Conservation (phyloP, 2,113 vertebrate genomes). For the Baryphthengus martii region DNA sequence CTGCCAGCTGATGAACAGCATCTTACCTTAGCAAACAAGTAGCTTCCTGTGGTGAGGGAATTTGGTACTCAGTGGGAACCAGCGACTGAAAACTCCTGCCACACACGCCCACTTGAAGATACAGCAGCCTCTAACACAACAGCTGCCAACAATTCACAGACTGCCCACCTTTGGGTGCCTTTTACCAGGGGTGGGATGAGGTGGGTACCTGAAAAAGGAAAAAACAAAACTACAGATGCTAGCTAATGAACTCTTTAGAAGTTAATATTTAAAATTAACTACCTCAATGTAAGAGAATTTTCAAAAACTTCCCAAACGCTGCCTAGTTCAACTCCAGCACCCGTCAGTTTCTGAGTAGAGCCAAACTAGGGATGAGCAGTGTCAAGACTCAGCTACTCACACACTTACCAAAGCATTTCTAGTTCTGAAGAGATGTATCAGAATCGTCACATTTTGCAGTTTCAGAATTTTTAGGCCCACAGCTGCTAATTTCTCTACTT, state of each 20-base stretch:
- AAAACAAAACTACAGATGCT: background rate
- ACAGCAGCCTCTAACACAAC: background rate
- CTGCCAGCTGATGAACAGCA: background rate
- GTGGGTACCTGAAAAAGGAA: background rate
- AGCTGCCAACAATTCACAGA: background rate
- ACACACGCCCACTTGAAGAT: background rate
- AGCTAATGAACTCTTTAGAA: background rate
- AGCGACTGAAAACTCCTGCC: background rate
- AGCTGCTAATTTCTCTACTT: background rate
- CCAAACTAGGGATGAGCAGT: background rate
- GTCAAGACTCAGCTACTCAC: background rate
- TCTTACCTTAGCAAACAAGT: background rate
- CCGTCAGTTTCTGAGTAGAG: background rate
- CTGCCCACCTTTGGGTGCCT: background rate
- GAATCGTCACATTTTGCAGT: background rate
- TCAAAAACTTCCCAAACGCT: background rate
- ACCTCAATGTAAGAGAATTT: background rate
- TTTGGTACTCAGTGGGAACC: background rate
- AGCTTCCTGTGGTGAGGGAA: background rate
- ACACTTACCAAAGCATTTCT: background rate
- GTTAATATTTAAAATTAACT: background rate
- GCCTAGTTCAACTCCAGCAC: background rate
- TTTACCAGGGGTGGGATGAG: background rate
- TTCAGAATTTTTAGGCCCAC: background rate
- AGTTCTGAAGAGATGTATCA: background rate